Conservation (phyloP, 1,140 invertebrate genomes). For the Helicoverpa zea region DNA sequence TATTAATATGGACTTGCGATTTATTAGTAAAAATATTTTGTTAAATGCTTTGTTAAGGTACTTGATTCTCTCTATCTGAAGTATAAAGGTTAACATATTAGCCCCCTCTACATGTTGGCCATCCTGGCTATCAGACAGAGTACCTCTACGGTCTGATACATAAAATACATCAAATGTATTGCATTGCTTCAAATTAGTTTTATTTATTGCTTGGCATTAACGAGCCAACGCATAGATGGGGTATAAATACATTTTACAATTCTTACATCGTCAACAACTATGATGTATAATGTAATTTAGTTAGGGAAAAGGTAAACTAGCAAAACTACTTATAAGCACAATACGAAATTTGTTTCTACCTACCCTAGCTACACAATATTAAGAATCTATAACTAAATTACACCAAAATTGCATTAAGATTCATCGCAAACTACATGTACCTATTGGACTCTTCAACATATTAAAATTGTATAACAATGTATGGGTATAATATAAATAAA, state of each 20-base stretch:
- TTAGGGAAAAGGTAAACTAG: constrained; percentile 31
- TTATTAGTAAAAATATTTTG: constrained; percentile 26
- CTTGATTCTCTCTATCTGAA: constrained; percentile 1
- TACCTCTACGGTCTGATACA: not conserved
- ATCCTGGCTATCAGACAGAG: not conserved
- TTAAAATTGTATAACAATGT: constrained; percentile 2
- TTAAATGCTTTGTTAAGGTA: constrained; percentile 36
- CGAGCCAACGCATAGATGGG: not conserved
- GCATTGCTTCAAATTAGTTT: not conserved
- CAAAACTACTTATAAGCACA: constrained; percentile 40
- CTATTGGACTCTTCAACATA: not conserved
- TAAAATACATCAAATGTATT: not conserved
- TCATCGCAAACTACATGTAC: constrained; percentile 8
- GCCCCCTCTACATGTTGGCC: not conserved
- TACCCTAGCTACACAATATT: constrained; percentile 21
- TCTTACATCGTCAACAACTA: constrained; percentile 15
- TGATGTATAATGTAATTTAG: constrained; percentile 6
- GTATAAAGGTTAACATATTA: not conserved
- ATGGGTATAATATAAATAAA: not conserved
- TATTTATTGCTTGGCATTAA: constrained; percentile 23
- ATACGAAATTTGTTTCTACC: constrained; percentile 41
- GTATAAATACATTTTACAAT: constrained; percentile 1
- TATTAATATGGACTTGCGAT: constrained; percentile 6
- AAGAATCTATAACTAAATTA: constrained; percentile 15
- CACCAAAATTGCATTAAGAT: constrained; percentile 30